Conservation (phyloP, 2,113 vertebrate genomes). For the Hiodon tergisus region DNA sequence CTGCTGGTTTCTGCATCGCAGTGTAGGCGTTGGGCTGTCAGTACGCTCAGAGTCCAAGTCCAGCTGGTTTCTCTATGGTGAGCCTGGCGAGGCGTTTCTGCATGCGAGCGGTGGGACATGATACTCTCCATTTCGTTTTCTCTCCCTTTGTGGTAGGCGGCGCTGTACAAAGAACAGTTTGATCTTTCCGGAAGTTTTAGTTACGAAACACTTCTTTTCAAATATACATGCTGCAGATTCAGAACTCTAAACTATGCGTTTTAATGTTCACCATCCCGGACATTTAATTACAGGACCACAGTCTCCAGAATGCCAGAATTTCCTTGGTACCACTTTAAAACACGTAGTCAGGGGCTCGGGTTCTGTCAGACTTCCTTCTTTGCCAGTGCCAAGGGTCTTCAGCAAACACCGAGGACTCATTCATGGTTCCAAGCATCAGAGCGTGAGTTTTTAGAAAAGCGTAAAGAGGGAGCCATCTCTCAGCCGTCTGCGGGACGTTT, state of each 20-base stretch:
- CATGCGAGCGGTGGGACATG: no score
- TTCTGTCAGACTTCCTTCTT: background rate
- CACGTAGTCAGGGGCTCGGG: background rate
- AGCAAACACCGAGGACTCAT: background rate
- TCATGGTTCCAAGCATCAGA: background rate
- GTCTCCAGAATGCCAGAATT: conserved; percentile 24
- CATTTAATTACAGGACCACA: conserved; percentile 31
- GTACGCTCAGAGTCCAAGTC: no score
- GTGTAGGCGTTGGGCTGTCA: no score
- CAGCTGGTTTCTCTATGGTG: no score
- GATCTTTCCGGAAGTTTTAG: no score
- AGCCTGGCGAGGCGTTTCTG: no score
- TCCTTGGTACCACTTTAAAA: conserved; percentile 16
- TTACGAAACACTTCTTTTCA: conserved; percentile 13
- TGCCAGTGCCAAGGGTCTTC: background rate
- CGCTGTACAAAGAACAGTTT: no score
- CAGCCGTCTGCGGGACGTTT: background rate
- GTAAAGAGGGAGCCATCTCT: background rate
- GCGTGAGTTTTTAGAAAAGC: background rate
- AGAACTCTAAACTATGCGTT: conserved; percentile 19
- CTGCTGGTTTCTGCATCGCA: no score
- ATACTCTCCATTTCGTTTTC: background rate
- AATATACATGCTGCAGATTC: no score
- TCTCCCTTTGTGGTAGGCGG: background rate
- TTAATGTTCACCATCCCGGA: conserved; percentile 18